Conservation (phyloP, 2,113 vertebrate species). For the Podiceps cristatus region DNA sequence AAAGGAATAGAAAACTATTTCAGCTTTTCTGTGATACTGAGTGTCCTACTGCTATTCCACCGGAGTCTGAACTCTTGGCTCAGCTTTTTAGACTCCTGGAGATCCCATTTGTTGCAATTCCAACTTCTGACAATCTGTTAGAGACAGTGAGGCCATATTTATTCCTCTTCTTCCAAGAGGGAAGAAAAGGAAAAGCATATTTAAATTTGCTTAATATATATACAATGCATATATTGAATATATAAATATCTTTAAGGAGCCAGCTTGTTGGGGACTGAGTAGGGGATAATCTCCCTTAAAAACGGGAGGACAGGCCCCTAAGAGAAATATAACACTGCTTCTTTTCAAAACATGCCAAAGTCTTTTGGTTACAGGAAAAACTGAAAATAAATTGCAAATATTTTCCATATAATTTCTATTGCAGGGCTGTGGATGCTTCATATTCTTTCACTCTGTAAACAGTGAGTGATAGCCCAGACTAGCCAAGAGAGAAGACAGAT, state of each 20-base stretch:
- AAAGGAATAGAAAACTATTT: not conserved
- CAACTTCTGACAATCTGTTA: not conserved
- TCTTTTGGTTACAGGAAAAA: not conserved
- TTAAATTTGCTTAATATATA: not conserved
- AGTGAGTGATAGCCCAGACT: rapidly evolving
- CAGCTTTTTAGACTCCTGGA: not conserved
- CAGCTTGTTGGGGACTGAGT: not conserved
- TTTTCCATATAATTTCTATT: not conserved
- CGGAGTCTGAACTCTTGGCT: not conserved
- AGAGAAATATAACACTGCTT: not conserved
- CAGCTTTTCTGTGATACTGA: not conserved
- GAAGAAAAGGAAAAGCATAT: not conserved
- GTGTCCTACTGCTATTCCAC: not conserved
- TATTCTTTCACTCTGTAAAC: not conserved
- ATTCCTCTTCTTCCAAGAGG: not conserved
- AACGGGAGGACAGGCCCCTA: rapidly evolving
- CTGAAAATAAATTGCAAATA: not conserved
- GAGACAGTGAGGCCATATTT: not conserved
- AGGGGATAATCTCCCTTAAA: not conserved
- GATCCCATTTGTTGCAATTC: not conserved
- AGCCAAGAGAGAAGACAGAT: not conserved
- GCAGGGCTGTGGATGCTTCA: rapidly evolving
- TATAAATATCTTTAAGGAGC: not conserved
- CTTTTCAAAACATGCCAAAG: not conserved
- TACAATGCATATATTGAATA: not conserved